phyloP scores from a whole-genome alignment of 2,797 vertebrate species.

The Pseudochirops corinnae region DNA sequence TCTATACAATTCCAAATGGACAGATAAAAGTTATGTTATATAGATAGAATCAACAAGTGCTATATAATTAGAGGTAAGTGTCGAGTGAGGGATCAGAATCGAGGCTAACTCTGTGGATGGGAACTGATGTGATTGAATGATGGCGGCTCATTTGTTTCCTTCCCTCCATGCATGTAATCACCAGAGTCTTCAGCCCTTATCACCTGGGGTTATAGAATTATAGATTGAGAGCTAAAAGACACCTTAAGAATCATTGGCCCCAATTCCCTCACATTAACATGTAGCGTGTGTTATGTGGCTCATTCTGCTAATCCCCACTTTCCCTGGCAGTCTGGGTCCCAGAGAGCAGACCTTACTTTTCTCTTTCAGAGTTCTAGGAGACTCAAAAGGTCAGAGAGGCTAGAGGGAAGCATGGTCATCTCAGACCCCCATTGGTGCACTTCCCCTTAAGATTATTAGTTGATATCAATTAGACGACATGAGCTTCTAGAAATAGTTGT shows the following conservation, averaged over 20 bases:
- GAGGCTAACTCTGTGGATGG: not conserved
- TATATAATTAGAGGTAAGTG: not conserved
- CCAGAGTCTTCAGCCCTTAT: not conserved
- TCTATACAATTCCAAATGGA: not conserved
- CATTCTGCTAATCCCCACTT: not conserved
- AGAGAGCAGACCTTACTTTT: not conserved
- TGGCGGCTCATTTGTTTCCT: not conserved
- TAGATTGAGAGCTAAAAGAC: not conserved
- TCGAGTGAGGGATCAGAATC: not conserved
- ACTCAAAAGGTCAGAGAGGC: not conserved
- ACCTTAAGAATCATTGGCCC: not conserved
- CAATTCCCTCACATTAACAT: not conserved
- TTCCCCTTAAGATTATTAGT: not conserved
- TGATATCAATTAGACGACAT: not conserved
- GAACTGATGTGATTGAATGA: not conserved
- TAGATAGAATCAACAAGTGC: not conserved
- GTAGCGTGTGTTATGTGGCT: not conserved
- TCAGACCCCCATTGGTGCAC: not conserved
- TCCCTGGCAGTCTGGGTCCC: not conserved
- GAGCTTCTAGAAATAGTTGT: not conserved
- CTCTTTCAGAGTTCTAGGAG: not conserved
- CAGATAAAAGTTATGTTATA: not conserved
- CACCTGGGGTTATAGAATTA: not conserved
- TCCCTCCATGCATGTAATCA: not conserved
- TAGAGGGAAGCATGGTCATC: not conserved